phyloP scores from a whole-genome alignment of 2,113 vertebrate species.

The Elachura formosa region DNA sequence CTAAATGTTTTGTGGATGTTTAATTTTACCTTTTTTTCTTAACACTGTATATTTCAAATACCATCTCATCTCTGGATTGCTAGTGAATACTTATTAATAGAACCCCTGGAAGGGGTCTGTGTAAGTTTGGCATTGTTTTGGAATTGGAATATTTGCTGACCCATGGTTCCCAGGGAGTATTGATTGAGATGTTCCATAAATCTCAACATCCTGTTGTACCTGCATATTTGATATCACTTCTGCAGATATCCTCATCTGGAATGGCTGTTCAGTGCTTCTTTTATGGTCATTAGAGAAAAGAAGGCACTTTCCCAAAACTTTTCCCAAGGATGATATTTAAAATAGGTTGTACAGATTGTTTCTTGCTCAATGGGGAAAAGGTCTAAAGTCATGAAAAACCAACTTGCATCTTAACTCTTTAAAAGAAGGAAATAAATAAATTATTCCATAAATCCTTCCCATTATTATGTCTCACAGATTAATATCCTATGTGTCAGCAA shows the following conservation, averaged over 20 bases:
- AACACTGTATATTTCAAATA: neutral
- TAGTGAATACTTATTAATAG: neutral
- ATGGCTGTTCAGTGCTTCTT: neutral
- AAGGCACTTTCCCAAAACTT: neutral
- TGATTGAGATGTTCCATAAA: neutral
- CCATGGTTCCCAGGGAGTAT: neutral
- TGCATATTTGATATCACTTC: neutral
- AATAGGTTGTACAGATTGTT: neutral
- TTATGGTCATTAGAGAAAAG: neutral
- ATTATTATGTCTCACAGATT: neutral
- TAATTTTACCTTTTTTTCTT: neutral
- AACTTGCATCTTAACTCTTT: neutral
- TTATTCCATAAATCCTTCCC: neutral
- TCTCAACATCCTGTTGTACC: neutral
- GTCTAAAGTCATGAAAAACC: neutral
- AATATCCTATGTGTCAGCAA: too few species aligned
- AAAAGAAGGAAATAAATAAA: neutral
- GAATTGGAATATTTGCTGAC: neutral
- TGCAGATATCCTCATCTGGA: neutral
- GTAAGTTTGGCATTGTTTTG: neutral
- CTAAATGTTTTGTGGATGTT: neutral
- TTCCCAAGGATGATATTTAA: neutral
- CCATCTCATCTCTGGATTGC: neutral
- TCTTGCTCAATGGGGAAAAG: neutral
- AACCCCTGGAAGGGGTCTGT: neutral